Conservation (phyloP, 1,140 invertebrate genomes). For the Plodia interpunctella region DNA sequence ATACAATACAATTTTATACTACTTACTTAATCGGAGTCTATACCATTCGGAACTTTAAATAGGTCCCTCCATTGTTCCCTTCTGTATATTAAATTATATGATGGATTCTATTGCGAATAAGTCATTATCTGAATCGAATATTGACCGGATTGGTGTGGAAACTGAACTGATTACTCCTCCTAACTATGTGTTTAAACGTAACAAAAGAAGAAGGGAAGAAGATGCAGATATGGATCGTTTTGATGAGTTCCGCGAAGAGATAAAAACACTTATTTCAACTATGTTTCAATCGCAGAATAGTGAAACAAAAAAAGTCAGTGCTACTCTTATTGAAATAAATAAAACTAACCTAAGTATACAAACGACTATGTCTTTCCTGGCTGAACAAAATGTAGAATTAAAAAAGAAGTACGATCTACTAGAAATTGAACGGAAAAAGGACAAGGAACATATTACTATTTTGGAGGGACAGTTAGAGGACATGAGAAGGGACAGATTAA, state of each 20-base stretch:
- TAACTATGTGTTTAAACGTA: background rate
- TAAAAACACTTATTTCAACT: background rate
- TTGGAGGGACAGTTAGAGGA: slow-evolving; percentile 3
- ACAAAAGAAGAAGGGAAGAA: background rate
- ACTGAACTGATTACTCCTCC: background rate
- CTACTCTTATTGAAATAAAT: background rate
- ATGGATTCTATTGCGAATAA: background rate
- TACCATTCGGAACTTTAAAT: background rate
- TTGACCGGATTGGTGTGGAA: no score
- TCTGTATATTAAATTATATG: background rate
- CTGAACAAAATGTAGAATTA: background rate
- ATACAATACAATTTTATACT: no score
- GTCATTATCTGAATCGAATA: no score
- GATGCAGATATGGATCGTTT: background rate
- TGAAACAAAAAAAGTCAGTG: background rate
- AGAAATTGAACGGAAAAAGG: background rate
- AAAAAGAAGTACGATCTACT: background rate
- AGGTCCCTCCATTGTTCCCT: background rate
- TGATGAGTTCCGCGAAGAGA: background rate
- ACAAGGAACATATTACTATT: slow-evolving; percentile 8
- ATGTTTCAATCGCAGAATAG: background rate
- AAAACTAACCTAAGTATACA: background rate
- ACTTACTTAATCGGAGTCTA: no score
- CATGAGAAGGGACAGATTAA: background rate
- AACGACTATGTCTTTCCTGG: background rate